Evolutionary conservation across 2,888 invertebrate species (phyloP).

Genomic region (Mythimna pallens): DNA sequence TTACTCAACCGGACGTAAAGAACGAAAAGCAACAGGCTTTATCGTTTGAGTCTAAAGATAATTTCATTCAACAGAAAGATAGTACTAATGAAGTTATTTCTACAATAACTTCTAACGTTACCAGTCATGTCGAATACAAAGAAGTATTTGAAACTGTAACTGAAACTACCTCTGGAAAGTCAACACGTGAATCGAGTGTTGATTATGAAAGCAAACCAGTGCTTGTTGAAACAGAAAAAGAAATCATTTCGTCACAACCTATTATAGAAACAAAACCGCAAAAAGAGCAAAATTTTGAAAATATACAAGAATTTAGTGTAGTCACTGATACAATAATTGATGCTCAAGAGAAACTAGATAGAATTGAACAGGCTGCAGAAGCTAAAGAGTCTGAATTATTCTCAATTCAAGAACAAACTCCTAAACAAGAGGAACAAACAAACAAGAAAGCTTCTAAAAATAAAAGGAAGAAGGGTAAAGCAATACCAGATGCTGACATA

Average conservation of each 20-base stretch:
- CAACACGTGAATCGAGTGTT: neutral
- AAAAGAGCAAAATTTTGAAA: neutral
- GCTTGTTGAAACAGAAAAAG: neutral
- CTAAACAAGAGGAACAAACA: constrained; percentile 17
- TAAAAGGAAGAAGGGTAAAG: constrained; percentile 55
- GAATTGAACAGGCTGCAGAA: neutral
- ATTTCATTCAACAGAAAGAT: constrained; percentile 2
- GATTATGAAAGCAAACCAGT: constrained; percentile 6
- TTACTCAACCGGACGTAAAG: constrained; percentile 19
- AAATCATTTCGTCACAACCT: neutral
- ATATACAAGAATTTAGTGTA: neutral
- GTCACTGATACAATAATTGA: neutral
- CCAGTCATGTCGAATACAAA: constrained; percentile 4
- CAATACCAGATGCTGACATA: constrained; percentile 28
- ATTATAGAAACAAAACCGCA: constrained; percentile 8
- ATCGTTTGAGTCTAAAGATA: neutral
- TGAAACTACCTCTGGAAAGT: constrained; percentile 8
- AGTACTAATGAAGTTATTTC: constrained; percentile 14
- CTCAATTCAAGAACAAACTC: neutral
- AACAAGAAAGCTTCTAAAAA: constrained; percentile 48
- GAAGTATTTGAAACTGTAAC: constrained; percentile 19
- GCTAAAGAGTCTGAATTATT: constrained; percentile 23
- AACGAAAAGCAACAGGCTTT: neutral
- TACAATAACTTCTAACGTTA: constrained; percentile 11
- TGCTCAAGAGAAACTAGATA: neutral